Evolutionary conservation across 2,888 invertebrate genomes (phyloP), one percentile per base, ranked within the genome.

Genomic region (Melipona beecheii): DNA sequence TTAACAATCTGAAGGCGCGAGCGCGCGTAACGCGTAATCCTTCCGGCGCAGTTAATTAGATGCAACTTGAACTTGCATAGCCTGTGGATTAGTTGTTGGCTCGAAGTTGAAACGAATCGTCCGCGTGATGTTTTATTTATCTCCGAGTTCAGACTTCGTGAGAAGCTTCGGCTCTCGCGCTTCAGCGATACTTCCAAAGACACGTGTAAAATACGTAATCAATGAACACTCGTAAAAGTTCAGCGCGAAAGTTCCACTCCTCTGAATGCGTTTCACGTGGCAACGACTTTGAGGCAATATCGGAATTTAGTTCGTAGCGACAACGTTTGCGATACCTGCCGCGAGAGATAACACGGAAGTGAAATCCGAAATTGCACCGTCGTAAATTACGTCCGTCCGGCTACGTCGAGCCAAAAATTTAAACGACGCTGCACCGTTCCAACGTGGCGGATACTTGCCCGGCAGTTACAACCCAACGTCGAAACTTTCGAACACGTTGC

Each of bases 41-140:
- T 78, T 72, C 72, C 69, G 78, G 77, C 60, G 73, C 65, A 75
- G 77, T 60, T 79, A 86, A 86, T 87, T 87, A 87, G 80, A 79
- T 79, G 75, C 74, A 83, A 49, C 65, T 71, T 64, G 62, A 70
- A 81, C 83, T 83, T 50, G 75, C 11, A 43, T 31, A 75, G 43
- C 27, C 24, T 66, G n/a, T 50, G 84, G 87, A 86, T 87, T 84
- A 87, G 69, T 74, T 50, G 70, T 36, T 21, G 36, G 27, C 60
- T n/a, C 36, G 60, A 84, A 88, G 75, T 88, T 88, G 84, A 84
- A 88, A 85, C 52, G 83, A 87, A 86, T 78, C 70, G 66, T 31
- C 58, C 43, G 68, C 36, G 68, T 79, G 68, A 78, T 83, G 88
- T 83, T 81, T 88, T 76, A 88, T 88, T 88, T 88, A 86, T 88